phyloP scores from a whole-genome alignment of 1,140 invertebrate species.

The Bilobella aurantiaca region DNA sequence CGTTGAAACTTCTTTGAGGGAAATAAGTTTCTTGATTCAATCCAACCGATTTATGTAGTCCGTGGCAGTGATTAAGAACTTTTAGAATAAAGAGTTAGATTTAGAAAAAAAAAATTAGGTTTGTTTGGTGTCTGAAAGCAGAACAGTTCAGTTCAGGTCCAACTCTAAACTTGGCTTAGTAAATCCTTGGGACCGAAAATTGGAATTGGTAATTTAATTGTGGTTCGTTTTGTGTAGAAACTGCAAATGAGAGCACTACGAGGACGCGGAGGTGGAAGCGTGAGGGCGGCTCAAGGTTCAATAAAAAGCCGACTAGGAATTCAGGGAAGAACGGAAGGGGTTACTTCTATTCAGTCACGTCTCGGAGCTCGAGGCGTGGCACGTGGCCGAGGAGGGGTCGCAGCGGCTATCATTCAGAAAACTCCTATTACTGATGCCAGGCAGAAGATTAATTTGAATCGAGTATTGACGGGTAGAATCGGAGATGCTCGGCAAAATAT shows the following conservation, averaged over 20 bases:
- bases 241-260: not conserved
- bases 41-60: too few relatives aligned
- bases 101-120: too few relatives aligned
- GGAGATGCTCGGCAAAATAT: slow-evolving; percentile 7
- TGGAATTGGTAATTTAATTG: too few relatives aligned
- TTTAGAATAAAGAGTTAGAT: too few relatives aligned
- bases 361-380: not conserved
- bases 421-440: slow-evolving; percentile 3
- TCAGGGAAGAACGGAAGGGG: not conserved
- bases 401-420: not conserved
- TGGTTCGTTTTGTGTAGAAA: not conserved
- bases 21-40: too few relatives aligned
- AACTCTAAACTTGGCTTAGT: too few relatives aligned
- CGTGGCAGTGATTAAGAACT: too few relatives aligned
- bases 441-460: slow-evolving; percentile 10
- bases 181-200: too few relatives aligned
- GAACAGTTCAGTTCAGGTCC: too few relatives aligned
- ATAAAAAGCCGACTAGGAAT: not conserved
- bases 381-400: not conserved
- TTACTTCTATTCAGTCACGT: not conserved
- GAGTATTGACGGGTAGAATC: not conserved
- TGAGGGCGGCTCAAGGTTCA: too few relatives aligned
- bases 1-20: too few relatives aligned
- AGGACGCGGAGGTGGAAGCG: not conserved
- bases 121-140: too few relatives aligned